Evolutionary conservation across 2,888 invertebrate species (phyloP).

Genomic region (Pandemis heparana): DNA sequence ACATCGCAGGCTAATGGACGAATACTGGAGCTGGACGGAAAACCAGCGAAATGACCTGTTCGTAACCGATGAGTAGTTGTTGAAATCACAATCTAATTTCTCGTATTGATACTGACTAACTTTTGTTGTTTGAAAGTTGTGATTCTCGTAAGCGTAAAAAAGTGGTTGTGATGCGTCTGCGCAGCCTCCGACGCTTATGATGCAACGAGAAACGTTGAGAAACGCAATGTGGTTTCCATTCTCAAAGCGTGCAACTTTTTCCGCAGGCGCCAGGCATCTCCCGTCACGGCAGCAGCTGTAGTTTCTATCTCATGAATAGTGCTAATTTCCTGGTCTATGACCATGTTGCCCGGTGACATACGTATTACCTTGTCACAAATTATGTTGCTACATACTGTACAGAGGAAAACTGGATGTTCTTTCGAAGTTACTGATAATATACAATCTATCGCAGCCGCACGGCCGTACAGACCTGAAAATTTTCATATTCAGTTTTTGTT

Average conservation of each 20-base stretch:
- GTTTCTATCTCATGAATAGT: conserved; percentile 76
- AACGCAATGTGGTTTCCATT: conserved; percentile 67
- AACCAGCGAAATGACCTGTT: too few species aligned
- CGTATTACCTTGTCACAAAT: conserved; percentile 30
- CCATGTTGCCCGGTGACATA: conserved; percentile 47
- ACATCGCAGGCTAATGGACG: too few species aligned
- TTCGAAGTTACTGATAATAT: not conserved
- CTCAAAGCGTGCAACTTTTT: conserved; percentile 69
- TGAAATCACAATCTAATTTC: not conserved
- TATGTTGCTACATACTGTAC: conserved; percentile 8
- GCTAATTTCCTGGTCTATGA: conserved; percentile 55
- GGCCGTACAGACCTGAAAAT: not conserved
- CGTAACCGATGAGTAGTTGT: not conserved
- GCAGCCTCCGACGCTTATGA: conserved; percentile 58
- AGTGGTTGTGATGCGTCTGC: conserved; percentile 60
- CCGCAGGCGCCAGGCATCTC: conserved; percentile 67
- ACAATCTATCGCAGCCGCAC: not conserved
- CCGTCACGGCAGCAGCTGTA: conserved; percentile 52
- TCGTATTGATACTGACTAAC: not conserved
- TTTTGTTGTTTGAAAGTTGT: conserved; percentile 56
- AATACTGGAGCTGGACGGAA: too few species aligned
- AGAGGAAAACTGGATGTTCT: conserved; percentile 4
- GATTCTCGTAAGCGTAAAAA: conserved; percentile 60
- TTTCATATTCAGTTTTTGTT: too few species aligned
- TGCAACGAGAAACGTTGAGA: conserved; percentile 65